Evolutionary conservation across 1,140 invertebrate species (phyloP), one percentile per base, ranked within the genome.

Genomic region (Melitaea cinxia): DNA sequence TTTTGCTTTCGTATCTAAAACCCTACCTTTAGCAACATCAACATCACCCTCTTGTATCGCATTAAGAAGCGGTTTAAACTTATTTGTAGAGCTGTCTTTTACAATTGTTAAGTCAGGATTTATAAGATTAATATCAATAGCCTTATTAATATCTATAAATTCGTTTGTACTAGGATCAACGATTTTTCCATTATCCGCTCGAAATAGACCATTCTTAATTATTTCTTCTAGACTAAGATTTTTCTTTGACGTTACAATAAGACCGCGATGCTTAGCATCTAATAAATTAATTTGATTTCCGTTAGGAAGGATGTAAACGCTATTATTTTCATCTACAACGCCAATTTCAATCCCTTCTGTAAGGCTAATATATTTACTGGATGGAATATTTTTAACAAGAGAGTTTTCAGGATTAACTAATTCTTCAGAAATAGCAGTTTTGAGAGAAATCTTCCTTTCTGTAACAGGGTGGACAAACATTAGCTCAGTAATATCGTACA

Each of bases 31-130:
- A 0, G 91, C 77, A 4, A 95, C 92, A 84, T 98, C 95, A 28
- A 98, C 93, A 53, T 95, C 94, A 24, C 95, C 96, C 74, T 96
- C 95, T 68, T 95, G 94, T 63, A 98, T 95, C 9, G 96, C 96
- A 26, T 93, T 88, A 9, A 92, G 74, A 1, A 98, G 78, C 5
- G 95, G 93, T 81, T 96, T 95, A 45, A 96, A 93, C 68, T 94
- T 93, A 52, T 95, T 94, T 9, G 94, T 95, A 0, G 93, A 86
- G 17, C 94, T 93, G 82, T 98, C 96, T 84, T 95, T 95, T 5
- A 97, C 90, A 24, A 94, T 93, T 0, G 96, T 96, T 15, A 94
- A 95, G 23, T 95, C 93, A 0, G 94, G 93, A 91, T 97, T 95
- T 45, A 98, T 92, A 1, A 98, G 91, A 57, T 94, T 94, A 28